Evolutionary conservation across 2,797 vertebrate genomes (phyloP).

Genomic region (Varecia variegata): DNA sequence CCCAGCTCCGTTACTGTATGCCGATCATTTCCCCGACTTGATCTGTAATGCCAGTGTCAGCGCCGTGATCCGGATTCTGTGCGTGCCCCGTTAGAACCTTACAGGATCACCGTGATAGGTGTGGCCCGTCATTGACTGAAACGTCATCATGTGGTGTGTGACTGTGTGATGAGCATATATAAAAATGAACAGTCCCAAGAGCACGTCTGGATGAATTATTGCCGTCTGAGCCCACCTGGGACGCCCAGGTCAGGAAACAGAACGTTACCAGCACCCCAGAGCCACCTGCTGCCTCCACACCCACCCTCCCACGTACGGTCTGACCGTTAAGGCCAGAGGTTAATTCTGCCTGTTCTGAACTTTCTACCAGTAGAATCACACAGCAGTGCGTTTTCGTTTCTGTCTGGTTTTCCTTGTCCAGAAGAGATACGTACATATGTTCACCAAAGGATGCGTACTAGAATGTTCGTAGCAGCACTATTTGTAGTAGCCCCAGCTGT

Average conservation of each 20-base stretch:
- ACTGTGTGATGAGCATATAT: neutral
- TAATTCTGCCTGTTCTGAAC: neutral
- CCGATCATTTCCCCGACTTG: neutral
- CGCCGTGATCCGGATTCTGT: neutral
- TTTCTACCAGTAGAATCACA: neutral
- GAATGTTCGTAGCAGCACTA: neutral
- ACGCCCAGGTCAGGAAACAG: neutral
- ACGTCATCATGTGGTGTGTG: rapidly evolving
- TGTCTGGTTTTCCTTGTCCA: neutral
- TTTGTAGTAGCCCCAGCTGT: too few relatives aligned
- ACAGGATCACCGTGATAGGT: rapidly evolving
- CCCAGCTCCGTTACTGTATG: neutral
- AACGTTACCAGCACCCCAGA: neutral
- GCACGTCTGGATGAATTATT: neutral
- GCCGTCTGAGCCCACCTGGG: too few relatives aligned
- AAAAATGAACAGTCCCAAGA: neutral
- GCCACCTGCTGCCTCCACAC: rapidly evolving
- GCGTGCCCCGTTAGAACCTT: neutral
- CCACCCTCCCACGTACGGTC: rapidly evolving
- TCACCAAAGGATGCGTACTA: neutral
- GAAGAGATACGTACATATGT: neutral
- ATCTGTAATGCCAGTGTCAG: neutral
- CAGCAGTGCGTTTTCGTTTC: neutral
- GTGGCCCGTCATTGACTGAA: neutral
- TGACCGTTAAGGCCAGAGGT: rapidly evolving